Conservation (phyloP, 2,888 invertebrate genomes). For the Archips crataeganus region DNA sequence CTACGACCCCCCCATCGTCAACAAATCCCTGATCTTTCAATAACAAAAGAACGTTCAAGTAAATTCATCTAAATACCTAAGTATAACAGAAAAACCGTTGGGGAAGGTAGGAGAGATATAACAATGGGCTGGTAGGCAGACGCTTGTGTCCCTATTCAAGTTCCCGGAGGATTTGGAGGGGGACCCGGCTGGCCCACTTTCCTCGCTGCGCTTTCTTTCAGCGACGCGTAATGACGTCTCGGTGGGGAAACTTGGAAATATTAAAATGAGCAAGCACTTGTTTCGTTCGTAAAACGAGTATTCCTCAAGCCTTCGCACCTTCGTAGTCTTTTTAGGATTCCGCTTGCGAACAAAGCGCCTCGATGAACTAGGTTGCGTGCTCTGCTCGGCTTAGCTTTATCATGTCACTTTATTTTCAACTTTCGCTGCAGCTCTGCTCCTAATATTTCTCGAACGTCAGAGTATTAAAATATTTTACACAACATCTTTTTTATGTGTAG, state of each 20-base stretch:
- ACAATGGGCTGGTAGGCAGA: slow-evolving; percentile 67
- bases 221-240: slow-evolving; percentile 76
- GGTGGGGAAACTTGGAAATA: slow-evolving; percentile 78
- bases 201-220: slow-evolving; percentile 71
- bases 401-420: slow-evolving; percentile 25
- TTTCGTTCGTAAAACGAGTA: slow-evolving; percentile 76
- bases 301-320: slow-evolving; percentile 75
- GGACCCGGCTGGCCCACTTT: slow-evolving; percentile 73
- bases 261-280: slow-evolving; percentile 85
- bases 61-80: slow-evolving; percentile 54
- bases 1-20: slow-evolving; percentile 46
- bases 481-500: neutral
- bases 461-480: neutral
- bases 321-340: slow-evolving; percentile 58
- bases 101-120: slow-evolving; percentile 67
- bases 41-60: slow-evolving; percentile 50
- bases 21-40: slow-evolving; percentile 50
- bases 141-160: slow-evolving; percentile 45
- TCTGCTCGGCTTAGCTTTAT: slow-evolving; percentile 21
- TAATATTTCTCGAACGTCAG: neutral
- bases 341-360: slow-evolving; percentile 51
- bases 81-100: slow-evolving; percentile 51
- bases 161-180: slow-evolving; percentile 67
- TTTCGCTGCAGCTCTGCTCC: neutral
- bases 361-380: slow-evolving; percentile 45